Evolutionary conservation across 2,797 vertebrate species (phyloP).

Genomic region (Babyrousa celebensis): DNA sequence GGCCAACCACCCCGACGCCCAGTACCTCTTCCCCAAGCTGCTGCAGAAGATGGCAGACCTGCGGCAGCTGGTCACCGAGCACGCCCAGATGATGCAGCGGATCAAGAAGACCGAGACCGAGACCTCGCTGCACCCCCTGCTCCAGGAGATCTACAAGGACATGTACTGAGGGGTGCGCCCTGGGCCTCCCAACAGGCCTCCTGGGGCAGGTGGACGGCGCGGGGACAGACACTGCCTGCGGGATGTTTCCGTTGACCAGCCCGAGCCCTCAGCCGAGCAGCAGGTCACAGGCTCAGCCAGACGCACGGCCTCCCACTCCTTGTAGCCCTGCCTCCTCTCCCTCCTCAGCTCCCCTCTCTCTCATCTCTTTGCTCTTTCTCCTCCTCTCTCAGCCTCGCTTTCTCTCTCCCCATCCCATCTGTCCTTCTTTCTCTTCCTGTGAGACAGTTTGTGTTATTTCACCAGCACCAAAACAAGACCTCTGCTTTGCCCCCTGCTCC

Average conservation of each 20-base stretch:
- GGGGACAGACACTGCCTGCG: rapidly evolving
- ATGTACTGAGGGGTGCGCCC: slow-evolving; percentile 94
- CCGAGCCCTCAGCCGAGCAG: not conserved
- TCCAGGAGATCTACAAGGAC: slow-evolving; percentile 99
- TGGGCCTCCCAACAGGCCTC: not conserved
- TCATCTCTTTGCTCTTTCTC: not conserved
- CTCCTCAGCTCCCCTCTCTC: not conserved
- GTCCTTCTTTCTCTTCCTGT: not conserved
- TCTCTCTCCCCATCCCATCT: not conserved
- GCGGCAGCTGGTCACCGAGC: slow-evolving; percentile 98
- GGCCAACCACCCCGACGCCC: slow-evolving; percentile 96
- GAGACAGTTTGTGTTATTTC: slow-evolving; percentile 56
- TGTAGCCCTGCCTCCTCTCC: rapidly evolving
- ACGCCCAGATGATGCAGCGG: slow-evolving; percentile 98
- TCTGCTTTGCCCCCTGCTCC: not conserved
- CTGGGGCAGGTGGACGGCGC: no score
- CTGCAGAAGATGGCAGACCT: slow-evolving; percentile 99
- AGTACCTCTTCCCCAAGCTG: slow-evolving; percentile 99
- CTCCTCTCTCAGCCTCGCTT: not conserved
- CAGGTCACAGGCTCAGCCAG: not conserved
- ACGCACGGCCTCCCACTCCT: not conserved
- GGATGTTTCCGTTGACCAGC: not conserved
- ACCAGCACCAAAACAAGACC: slow-evolving; percentile 75
- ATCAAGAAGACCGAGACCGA: slow-evolving; percentile 99
- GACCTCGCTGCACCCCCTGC: slow-evolving; percentile 97